phyloP scores from a whole-genome alignment of 2,113 vertebrate species.

The Saccopteryx leptura region DNA sequence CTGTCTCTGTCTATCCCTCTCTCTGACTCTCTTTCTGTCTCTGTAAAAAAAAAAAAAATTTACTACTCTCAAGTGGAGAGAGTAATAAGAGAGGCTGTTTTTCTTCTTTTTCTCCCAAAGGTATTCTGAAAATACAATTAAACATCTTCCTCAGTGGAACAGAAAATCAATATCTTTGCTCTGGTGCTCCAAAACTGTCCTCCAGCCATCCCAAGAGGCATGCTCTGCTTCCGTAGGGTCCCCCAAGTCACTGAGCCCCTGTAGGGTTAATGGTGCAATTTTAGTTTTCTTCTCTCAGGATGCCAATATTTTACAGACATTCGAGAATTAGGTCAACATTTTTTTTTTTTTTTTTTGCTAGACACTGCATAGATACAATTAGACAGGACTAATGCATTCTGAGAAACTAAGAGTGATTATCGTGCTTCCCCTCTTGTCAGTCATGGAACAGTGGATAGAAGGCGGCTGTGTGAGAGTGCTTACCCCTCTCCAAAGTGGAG shows the following conservation, averaged over 20 bases:
- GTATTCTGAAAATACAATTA: constrained; percentile 53
- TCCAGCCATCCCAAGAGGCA: not conserved
- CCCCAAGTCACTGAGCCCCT: not conserved
- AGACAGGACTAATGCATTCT: not conserved
- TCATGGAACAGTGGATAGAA: not conserved
- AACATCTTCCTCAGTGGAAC: constrained; percentile 28
- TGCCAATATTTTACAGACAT: not conserved
- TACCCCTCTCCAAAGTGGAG: not conserved
- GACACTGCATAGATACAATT: not conserved
- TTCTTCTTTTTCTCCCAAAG: constrained; percentile 28
- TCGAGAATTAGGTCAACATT: not conserved
- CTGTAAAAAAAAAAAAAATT: not conserved
- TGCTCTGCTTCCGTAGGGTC: not conserved
- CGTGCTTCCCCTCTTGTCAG: not conserved
- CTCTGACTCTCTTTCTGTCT: no score
- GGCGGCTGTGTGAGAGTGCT: not conserved
- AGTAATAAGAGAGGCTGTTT: constrained; percentile 16
- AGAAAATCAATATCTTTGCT: constrained; percentile 47
- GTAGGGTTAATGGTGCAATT: not conserved
- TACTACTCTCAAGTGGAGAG: not conserved
- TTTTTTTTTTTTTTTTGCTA: constrained; percentile 23
- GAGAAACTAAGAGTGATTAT: not conserved
- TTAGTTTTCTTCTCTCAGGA: not conserved
- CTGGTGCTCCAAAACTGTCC: not conserved
- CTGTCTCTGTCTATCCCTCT: no score